Conservation (phyloP, 2,113 vertebrate genomes). For the Tautogolabrus adspersus region DNA sequence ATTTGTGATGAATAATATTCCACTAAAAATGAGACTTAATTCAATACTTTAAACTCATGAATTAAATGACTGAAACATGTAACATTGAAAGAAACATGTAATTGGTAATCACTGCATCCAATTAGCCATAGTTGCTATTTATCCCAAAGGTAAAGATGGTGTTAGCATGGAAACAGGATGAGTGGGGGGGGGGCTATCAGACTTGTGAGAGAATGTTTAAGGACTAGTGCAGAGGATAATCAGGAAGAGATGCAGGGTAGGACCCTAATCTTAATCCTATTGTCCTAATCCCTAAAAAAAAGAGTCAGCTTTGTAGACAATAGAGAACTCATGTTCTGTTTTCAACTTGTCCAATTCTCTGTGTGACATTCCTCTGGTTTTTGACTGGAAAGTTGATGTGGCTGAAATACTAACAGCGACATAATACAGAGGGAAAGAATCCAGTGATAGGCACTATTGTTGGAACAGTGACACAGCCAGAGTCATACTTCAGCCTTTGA, state of each 20-base stretch:
- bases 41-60: no score
- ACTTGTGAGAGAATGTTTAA: constrained; percentile 4
- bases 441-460: constrained; percentile 21
- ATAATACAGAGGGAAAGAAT: constrained; percentile 18
- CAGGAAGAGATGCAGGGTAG: background rate
- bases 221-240: background rate
- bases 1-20: no score
- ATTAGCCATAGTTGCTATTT: constrained; percentile 4
- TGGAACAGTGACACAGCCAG: constrained; percentile 26
- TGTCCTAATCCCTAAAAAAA: background rate
- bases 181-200: no score
- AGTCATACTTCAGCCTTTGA: constrained; percentile 19
- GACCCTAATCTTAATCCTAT: background rate
- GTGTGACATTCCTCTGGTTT: background rate
- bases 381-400: background rate
- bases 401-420: constrained; percentile 28
- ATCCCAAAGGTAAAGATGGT: constrained; percentile 1
- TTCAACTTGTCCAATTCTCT: background rate
- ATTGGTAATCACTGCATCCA: background rate
- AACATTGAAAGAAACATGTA: background rate
- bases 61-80: no score
- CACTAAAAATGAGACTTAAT: no score
- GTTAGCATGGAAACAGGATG: constrained; percentile 10
- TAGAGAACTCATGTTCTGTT: background rate
- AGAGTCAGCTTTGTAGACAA: background rate